phyloP scores from a whole-genome alignment of 2,888 invertebrate species.

The Miltochrista miniata region DNA sequence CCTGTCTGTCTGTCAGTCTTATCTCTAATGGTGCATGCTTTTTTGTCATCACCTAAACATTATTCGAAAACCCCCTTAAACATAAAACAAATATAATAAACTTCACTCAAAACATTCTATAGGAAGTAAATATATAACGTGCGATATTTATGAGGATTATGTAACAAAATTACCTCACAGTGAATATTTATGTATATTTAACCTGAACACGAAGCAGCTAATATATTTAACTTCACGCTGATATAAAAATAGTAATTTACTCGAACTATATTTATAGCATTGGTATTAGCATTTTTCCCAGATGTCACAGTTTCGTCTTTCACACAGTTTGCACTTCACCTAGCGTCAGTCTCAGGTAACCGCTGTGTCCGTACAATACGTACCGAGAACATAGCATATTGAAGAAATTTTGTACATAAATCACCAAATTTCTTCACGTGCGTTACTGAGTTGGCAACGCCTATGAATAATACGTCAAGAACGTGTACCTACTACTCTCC shows the following conservation, averaged over 20 bases:
- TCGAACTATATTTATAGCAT: conserved; percentile 56
- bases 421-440: conserved; percentile 52
- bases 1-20: too few species aligned
- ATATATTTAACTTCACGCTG: conserved; percentile 52
- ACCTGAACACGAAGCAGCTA: conserved; percentile 44
- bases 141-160: conserved; percentile 1
- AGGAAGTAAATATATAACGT: neutral
- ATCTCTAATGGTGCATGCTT: too few species aligned
- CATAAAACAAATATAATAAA: too few species aligned
- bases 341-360: conserved; percentile 49
- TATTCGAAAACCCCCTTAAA: too few species aligned
- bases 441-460: conserved; percentile 63
- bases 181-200: conserved; percentile 35
- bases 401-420: conserved; percentile 38
- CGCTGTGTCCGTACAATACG: conserved; percentile 27
- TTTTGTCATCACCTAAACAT: too few species aligned
- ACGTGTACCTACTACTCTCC: conserved; percentile 51
- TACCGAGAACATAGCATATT: conserved; percentile 22
- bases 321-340: conserved; percentile 42
- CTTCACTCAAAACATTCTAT: neutral
- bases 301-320: conserved; percentile 65
- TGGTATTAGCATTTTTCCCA: conserved; percentile 53
- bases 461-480: conserved; percentile 60
- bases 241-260: conserved; percentile 69
- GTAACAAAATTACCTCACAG: conserved; percentile 12